Conservation (phyloP, 2,888 invertebrate genomes). For the Torymus tubicola region DNA sequence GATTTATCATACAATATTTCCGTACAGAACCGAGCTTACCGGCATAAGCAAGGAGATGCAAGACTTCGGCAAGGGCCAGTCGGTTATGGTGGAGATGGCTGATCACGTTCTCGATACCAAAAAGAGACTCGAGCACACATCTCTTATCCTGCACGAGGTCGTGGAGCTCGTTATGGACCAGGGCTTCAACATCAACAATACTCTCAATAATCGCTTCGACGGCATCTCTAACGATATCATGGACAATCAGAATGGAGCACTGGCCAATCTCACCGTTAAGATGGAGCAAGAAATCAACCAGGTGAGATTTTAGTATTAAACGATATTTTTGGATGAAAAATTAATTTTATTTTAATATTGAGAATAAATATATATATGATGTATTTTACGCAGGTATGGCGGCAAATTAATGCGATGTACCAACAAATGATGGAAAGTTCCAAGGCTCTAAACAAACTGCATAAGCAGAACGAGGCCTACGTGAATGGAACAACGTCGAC, state of each 20-base stretch:
- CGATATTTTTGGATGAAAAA: too few relatives aligned
- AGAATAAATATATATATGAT: too few relatives aligned
- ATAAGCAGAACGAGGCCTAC: conserved; percentile 87
- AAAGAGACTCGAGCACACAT: conserved; percentile 89
- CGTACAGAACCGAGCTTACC: conserved; percentile 67
- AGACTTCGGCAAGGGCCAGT: conserved; percentile 84
- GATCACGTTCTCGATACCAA: conserved; percentile 91
- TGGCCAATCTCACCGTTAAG: conserved; percentile 85
- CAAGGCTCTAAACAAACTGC: conserved; percentile 85
- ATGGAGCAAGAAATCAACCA: conserved; percentile 89
- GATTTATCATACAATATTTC: too few relatives aligned
- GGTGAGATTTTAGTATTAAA: conserved; percentile 61
- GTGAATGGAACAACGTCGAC: conserved; percentile 87
- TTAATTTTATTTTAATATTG: background rate
- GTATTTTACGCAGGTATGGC: conserved; percentile 81
- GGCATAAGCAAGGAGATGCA: conserved; percentile 73
- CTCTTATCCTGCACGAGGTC: conserved; percentile 87
- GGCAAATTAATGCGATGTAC: conserved; percentile 93
- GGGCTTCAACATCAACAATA: conserved; percentile 81
- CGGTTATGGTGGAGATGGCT: conserved; percentile 88
- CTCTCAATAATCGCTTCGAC: conserved; percentile 84
- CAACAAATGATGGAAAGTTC: conserved; percentile 88
- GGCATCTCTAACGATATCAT: conserved; percentile 83
- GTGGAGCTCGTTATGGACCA: conserved; percentile 83
- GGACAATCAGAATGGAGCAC: conserved; percentile 84